Conservation (phyloP, 1,140 invertebrate species). For the Drosophila arizonae region DNA sequence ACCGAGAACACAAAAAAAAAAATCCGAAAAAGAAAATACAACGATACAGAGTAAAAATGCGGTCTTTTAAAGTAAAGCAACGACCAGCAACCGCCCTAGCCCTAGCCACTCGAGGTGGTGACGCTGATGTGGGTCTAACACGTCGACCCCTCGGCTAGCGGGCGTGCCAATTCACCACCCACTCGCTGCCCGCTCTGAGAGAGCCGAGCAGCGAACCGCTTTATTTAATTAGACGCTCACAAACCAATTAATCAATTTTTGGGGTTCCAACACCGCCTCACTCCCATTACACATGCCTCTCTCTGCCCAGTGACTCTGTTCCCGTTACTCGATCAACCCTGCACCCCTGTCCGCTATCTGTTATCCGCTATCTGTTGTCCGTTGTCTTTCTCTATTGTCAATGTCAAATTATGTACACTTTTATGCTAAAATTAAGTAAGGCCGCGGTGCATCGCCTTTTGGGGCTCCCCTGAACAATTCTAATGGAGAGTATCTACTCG, state of each 20-base stretch:
- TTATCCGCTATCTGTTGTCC: background rate
- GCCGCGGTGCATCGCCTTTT: conserved; percentile 16
- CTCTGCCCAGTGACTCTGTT: background rate
- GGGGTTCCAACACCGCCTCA: conserved; percentile 10
- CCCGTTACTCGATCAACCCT: conserved; percentile 10
- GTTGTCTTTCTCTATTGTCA: conserved; percentile 55
- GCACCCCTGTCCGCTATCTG: background rate
- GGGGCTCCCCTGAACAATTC: conserved; percentile 1
- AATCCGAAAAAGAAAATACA: too few species aligned
- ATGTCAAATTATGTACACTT: conserved; percentile 79
- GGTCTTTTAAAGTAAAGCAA: conserved; percentile 51
- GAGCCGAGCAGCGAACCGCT: conserved; percentile 57
- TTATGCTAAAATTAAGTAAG: conserved; percentile 76
- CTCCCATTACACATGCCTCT: background rate
- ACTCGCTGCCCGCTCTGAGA: background rate
- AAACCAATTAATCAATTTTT: conserved; percentile 80
- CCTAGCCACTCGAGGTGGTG: conserved; percentile 18
- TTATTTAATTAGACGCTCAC: conserved; percentile 81
- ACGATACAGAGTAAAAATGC: conserved; percentile 57
- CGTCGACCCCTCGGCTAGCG: conserved; percentile 14
- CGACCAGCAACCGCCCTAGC: conserved; percentile 6
- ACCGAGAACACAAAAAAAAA: too few species aligned
- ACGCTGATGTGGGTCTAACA: conserved; percentile 66
- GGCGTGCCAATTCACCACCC: background rate
- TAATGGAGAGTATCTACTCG: conserved; percentile 51